Conservation (phyloP, 2,797 vertebrate species). For the Catharus ustulatus region DNA sequence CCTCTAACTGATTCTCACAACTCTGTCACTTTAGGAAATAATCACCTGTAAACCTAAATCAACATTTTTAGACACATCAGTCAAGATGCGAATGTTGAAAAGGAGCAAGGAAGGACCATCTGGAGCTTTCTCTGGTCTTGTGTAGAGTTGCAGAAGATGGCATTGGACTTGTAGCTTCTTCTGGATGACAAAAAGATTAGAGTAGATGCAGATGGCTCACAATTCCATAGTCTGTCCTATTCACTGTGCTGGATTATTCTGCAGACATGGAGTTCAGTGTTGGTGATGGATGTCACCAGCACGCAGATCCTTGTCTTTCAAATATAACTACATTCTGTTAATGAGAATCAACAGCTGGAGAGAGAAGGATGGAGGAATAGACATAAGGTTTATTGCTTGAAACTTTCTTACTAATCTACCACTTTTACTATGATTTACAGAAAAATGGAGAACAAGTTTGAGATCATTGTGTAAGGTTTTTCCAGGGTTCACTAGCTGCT, state of each 20-base stretch:
- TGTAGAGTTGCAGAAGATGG: background rate
- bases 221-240: background rate
- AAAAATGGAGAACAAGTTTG: background rate
- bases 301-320: background rate
- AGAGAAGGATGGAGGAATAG: background rate
- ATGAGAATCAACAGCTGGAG: background rate
- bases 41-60: background rate
- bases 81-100: background rate
- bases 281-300: background rate
- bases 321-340: background rate
- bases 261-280: background rate
- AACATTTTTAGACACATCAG: background rate
- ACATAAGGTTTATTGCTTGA: background rate
- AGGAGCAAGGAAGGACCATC: background rate
- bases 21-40: background rate
- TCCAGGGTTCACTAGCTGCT: background rate
- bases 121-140: background rate
- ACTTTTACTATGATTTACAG: background rate
- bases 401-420: background rate
- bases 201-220: background rate
- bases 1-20: background rate
- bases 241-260: background rate
- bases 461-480: background rate
- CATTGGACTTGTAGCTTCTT: background rate
- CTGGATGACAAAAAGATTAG: background rate